Evolutionary conservation across 2,797 vertebrate species (phyloP).

Genomic region (Thamnophis elegans): DNA sequence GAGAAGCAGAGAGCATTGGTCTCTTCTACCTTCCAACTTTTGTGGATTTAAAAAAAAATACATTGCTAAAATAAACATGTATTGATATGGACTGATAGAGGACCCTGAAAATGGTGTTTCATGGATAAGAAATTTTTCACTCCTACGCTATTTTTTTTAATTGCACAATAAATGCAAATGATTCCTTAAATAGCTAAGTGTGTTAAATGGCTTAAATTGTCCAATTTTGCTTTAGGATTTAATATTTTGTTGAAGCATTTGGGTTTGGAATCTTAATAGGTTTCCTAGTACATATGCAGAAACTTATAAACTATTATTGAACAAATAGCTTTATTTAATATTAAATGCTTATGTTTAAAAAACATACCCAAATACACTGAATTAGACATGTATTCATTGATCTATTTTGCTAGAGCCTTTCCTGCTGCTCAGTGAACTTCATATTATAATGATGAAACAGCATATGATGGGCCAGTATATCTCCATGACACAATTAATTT

Average conservation of each 20-base stretch:
- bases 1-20: neutral
- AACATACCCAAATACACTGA: neutral
- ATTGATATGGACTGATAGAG: neutral
- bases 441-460: neutral
- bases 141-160: neutral
- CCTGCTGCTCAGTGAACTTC: neutral
- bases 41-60: neutral
- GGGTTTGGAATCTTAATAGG: neutral
- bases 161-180: neutral
- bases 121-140: neutral
- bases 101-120: neutral
- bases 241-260: neutral
- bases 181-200: neutral
- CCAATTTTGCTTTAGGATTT: neutral
- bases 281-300: neutral
- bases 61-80: neutral
- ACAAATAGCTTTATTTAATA: neutral
- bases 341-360: neutral
- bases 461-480: neutral
- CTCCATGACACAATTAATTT: neutral
- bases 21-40: neutral
- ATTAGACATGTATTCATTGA: neutral
- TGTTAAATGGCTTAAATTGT: neutral
- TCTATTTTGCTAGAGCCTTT: neutral
- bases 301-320: neutral